Conservation (phyloP, 2,113 vertebrate genomes). For the Chionis minor region DNA sequence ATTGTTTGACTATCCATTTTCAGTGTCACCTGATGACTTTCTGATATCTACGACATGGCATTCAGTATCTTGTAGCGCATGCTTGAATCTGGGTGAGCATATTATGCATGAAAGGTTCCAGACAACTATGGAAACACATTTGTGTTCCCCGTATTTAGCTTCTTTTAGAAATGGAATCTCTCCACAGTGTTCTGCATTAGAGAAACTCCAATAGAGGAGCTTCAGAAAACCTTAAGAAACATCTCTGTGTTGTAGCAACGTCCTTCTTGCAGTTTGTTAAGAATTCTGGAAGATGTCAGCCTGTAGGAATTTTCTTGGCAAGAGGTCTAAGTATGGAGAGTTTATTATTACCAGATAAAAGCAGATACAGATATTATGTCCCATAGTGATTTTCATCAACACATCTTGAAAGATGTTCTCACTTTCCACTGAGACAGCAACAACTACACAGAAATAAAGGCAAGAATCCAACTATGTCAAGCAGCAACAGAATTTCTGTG, state of each 20-base stretch:
- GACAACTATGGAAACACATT: background rate
- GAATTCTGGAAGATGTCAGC: background rate
- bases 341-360: background rate
- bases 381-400: background rate
- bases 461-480: background rate
- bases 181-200: background rate
- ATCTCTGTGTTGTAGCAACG: rapidly evolving
- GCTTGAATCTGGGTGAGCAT: background rate
- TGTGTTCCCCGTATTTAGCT: background rate
- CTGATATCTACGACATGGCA: background rate
- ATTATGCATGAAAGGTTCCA: background rate
- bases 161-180: background rate
- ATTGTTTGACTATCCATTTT: background rate
- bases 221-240: background rate
- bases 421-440: background rate
- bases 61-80: background rate
- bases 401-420: background rate
- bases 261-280: background rate
- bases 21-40: background rate
- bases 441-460: background rate
- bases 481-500: background rate
- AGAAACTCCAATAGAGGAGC: background rate
- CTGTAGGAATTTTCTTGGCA: background rate
- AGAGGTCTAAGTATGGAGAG: background rate
- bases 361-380: background rate